Conservation (phyloP, 2,797 vertebrate species). For the Argyrosomus regius region DNA sequence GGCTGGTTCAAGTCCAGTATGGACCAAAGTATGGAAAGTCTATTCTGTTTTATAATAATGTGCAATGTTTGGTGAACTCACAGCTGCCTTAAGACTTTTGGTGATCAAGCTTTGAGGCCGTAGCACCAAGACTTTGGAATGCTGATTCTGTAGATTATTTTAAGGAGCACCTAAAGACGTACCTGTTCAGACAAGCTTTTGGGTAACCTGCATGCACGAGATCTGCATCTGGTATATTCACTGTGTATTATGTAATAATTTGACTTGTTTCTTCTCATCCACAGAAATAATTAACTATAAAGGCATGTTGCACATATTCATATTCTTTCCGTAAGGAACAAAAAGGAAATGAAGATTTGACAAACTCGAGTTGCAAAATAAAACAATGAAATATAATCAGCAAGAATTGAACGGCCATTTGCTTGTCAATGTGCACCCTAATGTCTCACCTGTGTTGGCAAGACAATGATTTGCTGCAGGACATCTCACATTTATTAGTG, state of each 20-base stretch:
- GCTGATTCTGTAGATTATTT: too few relatives aligned
- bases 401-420: neutral
- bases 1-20: too few relatives aligned
- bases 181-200: too few relatives aligned
- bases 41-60: neutral
- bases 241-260: too few relatives aligned
- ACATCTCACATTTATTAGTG: slow-evolving; percentile 41
- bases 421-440: neutral
- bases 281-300: neutral
- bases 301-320: neutral
- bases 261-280: too few relatives aligned
- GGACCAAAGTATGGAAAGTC: too few relatives aligned
- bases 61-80: neutral
- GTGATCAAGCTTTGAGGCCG: too few relatives aligned
- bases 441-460: slow-evolving; percentile 35
- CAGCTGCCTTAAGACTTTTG: too few relatives aligned
- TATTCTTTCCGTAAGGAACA: neutral
- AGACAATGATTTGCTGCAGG: slow-evolving; percentile 32
- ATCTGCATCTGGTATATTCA: too few relatives aligned
- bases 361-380: neutral
- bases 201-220: too few relatives aligned
- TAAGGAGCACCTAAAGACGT: too few relatives aligned
- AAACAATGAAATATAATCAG: neutral
- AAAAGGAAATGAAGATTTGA: neutral
- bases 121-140: too few relatives aligned